These are phyloP conservation scores for Latheticus oryzae DNA, from an alignment of 2,888 invertebrate species.

Conservation along the genomic window DNA sequence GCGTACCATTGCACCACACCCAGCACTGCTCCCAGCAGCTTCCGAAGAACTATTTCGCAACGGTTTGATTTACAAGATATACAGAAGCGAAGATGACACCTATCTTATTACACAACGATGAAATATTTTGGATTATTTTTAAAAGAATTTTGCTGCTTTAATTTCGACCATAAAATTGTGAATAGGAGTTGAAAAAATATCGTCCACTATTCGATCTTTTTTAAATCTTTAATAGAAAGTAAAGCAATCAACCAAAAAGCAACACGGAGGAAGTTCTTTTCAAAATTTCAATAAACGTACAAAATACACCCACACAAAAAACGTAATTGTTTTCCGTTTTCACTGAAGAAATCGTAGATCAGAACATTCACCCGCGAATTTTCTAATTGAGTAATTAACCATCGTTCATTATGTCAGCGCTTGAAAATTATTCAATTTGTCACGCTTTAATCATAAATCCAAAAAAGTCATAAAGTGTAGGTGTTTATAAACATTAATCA, in stretches of 20 bases:
- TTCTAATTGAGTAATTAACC: constrained; percentile 9
- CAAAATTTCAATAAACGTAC: constrained; percentile 16
- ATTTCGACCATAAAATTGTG: constrained; percentile 6
- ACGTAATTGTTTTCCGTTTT: constrained; percentile 20
- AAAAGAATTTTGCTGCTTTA: not conserved
- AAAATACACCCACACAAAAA: constrained; percentile 5
- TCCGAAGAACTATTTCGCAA: constrained; percentile 26
- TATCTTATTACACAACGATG: too few species aligned
- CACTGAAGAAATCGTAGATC: constrained; percentile 3
- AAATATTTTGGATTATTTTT: constrained; percentile 4
- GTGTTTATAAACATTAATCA: too few species aligned
- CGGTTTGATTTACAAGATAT: constrained; percentile 18
- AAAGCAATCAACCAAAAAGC: constrained; percentile 20
- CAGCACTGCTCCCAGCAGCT: constrained; percentile 36
- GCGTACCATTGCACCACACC: constrained; percentile 27
- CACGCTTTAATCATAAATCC: too few species aligned
- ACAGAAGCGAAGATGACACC: constrained; percentile 27
- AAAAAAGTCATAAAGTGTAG: too few species aligned
- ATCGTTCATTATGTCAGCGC: constrained; percentile 5
- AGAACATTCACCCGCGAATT: constrained; percentile 3
- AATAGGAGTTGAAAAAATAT: constrained; percentile 6
- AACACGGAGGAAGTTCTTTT: constrained; percentile 13
- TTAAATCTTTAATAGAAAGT: constrained; percentile 18
- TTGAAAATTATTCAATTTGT: too few species aligned
- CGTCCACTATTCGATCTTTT: constrained; percentile 3